A percentile compares a stretch with the other conserved stretches of the same genome.
These are phyloP conservation scores for Polymixis lichenea DNA, from an alignment of 2,888 invertebrate genomes.

Conservation along the genomic window DNA sequence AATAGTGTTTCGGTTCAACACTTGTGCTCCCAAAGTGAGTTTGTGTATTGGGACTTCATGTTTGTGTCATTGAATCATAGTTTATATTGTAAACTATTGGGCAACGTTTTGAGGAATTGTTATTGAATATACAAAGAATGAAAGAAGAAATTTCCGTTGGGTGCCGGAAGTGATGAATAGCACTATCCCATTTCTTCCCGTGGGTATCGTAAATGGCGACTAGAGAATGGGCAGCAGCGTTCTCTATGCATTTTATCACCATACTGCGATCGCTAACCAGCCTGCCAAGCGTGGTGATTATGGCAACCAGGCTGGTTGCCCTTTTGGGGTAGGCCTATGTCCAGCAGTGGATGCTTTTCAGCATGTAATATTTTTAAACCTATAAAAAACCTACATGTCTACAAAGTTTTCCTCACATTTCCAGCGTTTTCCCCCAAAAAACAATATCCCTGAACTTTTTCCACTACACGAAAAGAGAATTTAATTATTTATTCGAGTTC, in stretches of 20 bases:
- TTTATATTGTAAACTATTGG: conserved; percentile 23
- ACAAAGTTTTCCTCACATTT: neutral
- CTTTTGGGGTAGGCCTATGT: no score
- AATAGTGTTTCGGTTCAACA: conserved; percentile 81
- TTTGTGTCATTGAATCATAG: conserved; percentile 43
- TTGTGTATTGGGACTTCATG: conserved; percentile 60
- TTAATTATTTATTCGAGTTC: conserved; percentile 76
- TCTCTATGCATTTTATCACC: no score
- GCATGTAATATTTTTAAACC: neutral
- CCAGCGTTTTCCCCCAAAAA: conserved; percentile 28
- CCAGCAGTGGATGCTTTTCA: no score
- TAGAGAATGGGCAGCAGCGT: no score
- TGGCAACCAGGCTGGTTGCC: no score
- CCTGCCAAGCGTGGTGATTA: no score
- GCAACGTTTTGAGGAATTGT: conserved; percentile 1
- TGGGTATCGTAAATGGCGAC: no score
- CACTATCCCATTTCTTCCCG: no score
- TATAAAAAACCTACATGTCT: neutral
- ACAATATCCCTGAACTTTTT: conserved; percentile 45
- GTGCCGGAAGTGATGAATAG: no score
- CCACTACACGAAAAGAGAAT: conserved; percentile 61
- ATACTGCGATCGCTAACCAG: no score
- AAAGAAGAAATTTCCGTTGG: no score
- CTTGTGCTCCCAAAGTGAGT: conserved; percentile 66
- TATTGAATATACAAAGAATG: neutral